Evolutionary conservation across 2,888 invertebrate species (phyloP), one percentile per base, ranked within the genome.

Genomic region (Sepioteuthis lessoniana): DNA sequence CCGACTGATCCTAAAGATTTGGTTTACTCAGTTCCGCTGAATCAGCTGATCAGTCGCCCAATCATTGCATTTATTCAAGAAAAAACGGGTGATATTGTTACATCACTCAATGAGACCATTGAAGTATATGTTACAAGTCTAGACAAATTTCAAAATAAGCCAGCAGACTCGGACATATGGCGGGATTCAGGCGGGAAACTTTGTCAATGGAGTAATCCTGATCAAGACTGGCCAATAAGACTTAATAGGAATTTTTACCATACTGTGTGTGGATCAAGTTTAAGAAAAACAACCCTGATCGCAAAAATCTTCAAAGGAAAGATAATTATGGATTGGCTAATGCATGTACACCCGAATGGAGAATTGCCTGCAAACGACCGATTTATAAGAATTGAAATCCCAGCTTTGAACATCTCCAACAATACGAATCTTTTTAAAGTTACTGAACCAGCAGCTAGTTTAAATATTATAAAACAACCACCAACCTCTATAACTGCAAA

Each of bases 361-460:
- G n/a, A 10, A 31, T 25, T 94, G 42, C 95, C 95, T 47, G 35
- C 93, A n/a, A 93, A 47, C 55, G 90, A 93, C 28, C 93, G 95
- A 46, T 94, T 94, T 19, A 94, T 94, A 93, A 94, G 94, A 35
- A 90, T 95, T 35, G 93, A 93, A 50, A 93, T 94, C 7, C 50
- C 90, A 35, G 90, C 94, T 19, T 90, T 94, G n/a, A 93, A 47
- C 31, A 93, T 94, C 38, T 35, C 76, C 37, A 93, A 42, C 25
- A 94, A 94, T 28, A 95, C 95, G 7, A 93, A 95, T 93, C 90
- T 94, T 76, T 94, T 95, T 50, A 38, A 91, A 93, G 94, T 95
- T 16, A 94, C 95, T 94, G 93, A 92, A 31, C 94, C 94, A 60
- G 94, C 94, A 42, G 93, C 94, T 38, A 90, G 60, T 8, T 35